phyloP scores from a whole-genome alignment of 2,888 invertebrate species.

The Plagodis dolabraria region DNA sequence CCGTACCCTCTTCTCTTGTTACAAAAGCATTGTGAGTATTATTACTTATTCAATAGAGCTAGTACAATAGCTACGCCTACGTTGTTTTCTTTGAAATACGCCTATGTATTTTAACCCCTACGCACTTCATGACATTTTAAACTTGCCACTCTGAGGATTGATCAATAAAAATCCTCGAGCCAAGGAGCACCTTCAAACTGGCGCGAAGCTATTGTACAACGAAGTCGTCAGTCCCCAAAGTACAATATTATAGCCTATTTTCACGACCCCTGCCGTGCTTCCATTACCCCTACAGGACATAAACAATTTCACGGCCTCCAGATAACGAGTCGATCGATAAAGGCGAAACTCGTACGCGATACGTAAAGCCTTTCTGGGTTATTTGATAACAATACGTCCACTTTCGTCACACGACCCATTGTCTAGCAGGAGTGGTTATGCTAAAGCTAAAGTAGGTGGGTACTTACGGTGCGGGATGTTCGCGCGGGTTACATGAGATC shows the following conservation, averaged over 20 bases:
- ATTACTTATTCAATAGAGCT: too few relatives aligned
- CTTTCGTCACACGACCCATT: slow-evolving; percentile 2
- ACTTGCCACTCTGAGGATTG: slow-evolving; percentile 50
- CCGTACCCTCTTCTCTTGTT: neutral
- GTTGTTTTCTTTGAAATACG: slow-evolving; percentile 1
- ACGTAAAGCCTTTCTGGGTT: slow-evolving; percentile 5
- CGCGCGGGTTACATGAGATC: slow-evolving; percentile 70
- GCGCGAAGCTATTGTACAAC: slow-evolving; percentile 37
- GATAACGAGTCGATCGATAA: slow-evolving; percentile 71
- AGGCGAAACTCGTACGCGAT: slow-evolving; percentile 25
- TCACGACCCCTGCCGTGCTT: slow-evolving; percentile 28
- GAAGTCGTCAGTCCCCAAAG: slow-evolving; percentile 10
- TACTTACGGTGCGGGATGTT: slow-evolving; percentile 67
- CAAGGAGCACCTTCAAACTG: slow-evolving; percentile 35
- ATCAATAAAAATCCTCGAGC: slow-evolving; percentile 60
- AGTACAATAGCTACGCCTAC: slow-evolving; percentile 5
- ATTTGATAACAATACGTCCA: slow-evolving; percentile 23
- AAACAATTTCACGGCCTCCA: slow-evolving; percentile 58
- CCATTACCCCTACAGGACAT: slow-evolving; percentile 42
- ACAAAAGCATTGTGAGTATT: neutral
- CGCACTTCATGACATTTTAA: slow-evolving; percentile 36
- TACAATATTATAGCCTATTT: slow-evolving; percentile 23
- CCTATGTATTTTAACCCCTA: slow-evolving; percentile 13
- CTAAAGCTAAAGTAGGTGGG: slow-evolving; percentile 16
- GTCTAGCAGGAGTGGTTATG: slow-evolving; percentile 24